phyloP scores from a whole-genome alignment of 2,888 invertebrate species.

The Orthosia gracilis region DNA sequence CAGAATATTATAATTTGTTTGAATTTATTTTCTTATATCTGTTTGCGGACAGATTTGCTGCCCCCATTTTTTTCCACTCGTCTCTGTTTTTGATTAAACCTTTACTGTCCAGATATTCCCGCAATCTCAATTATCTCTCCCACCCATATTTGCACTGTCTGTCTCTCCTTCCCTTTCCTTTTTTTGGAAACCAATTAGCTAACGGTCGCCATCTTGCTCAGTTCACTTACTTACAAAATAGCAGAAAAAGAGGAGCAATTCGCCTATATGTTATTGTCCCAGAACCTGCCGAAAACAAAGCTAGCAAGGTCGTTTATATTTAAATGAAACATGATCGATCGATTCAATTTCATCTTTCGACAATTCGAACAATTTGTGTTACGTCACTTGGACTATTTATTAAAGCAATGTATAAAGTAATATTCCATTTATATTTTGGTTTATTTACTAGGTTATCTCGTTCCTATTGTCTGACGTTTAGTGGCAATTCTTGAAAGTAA shows the following conservation, averaged over 20 bases:
- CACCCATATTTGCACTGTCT: not conserved
- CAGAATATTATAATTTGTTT: not conserved
- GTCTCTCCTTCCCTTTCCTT: no score
- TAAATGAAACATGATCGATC: slow-evolving; percentile 37
- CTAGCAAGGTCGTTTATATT: slow-evolving; percentile 10
- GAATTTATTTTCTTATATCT: not conserved
- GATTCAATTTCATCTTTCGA: slow-evolving; percentile 32
- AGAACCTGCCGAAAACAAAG: slow-evolving; percentile 10
- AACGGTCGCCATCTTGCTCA: no score
- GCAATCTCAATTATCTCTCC: not conserved
- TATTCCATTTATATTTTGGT: slow-evolving; percentile 10
- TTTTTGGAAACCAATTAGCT: no score
- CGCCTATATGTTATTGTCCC: not conserved
- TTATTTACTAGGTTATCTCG: slow-evolving; percentile 35
- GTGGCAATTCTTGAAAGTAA: slow-evolving; percentile 31
- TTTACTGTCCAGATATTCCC: not conserved
- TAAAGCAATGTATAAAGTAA: slow-evolving; percentile 5
- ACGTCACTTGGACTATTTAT: slow-evolving; percentile 17
- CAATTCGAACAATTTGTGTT: slow-evolving; percentile 21
- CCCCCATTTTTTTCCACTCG: not conserved
- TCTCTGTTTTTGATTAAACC: not conserved
- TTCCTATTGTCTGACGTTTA: slow-evolving; percentile 31
- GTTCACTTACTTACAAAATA: not conserved
- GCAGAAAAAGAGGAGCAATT: not conserved
- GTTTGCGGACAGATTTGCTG: not conserved